Evolutionary conservation across 1,140 invertebrate species (phyloP), one percentile per base, ranked within the genome.

Genomic region (Tribolium madens): DNA sequence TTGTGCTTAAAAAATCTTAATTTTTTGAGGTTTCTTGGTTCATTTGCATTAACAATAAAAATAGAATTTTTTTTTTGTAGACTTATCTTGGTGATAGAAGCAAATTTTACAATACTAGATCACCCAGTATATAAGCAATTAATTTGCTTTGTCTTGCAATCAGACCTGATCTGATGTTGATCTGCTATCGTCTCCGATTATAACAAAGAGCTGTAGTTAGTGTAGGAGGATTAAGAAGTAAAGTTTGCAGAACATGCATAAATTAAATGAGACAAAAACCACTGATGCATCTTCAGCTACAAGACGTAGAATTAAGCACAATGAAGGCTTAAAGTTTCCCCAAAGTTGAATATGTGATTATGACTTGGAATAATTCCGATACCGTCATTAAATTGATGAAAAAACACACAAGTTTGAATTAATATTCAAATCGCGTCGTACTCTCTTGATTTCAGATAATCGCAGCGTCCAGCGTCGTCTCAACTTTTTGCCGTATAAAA

Each of bases 291-390:
- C 52, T n/a, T 57, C n/a, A 64, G 21, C 26, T 21, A 33, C 57
- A 33, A 31, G 57, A 36, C 21, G 57, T 64, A 64, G 57, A 64
- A 64, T 64, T 64, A 64, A 64, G 57, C 26, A 64, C 57, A 64
- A 64, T 64, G 57, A 64, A 26, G 57, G 57, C 31, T 64, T 64
- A 64, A 64, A 64, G 2, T 64, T 64, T 64, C 57, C 13, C 14
- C 52, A 7, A 33, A 64, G 21, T 33, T 12, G 57, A 64, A 64
- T 64, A 64, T 26, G 57, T 64, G 57, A 42, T 64, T 64, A 64
- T 64, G 57, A 64, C 14, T 64, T 9, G 12, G 57, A 64, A 14
- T 64, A 64, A 64, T 64, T 64, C 13, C 26, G 26, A 64, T 64
- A 64, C 26, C 4, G 57, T 64, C 57, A 33, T 64, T 64, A 60